Percentiles rank a stretch among this genome's conserved stretches.
Conservation (phyloP, 1,140 invertebrate genomes). For the Papilio polyxenes region DNA sequence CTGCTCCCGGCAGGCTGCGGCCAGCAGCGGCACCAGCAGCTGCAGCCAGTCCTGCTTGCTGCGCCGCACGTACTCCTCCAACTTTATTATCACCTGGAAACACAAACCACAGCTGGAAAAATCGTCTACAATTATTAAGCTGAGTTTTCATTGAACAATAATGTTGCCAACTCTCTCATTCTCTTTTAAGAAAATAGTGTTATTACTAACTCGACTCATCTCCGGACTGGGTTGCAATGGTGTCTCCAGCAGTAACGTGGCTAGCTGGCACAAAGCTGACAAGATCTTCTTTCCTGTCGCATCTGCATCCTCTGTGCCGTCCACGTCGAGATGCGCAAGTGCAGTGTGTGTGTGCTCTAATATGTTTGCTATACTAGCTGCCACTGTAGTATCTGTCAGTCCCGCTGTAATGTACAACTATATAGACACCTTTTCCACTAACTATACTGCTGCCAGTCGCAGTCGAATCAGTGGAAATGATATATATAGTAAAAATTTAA, state of each 20-base stretch:
- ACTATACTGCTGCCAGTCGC: no score
- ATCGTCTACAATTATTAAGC: not conserved
- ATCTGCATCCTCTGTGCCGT: constrained; percentile 51
- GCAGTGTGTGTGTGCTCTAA: constrained; percentile 49
- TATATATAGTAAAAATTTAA: constrained; percentile 29
- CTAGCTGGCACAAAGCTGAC: constrained; percentile 46
- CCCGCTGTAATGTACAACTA: constrained; percentile 45
- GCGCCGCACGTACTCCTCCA: constrained; percentile 58
- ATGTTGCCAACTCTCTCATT: no score
- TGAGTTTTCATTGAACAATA: no score
- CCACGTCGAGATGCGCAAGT: constrained; percentile 49
- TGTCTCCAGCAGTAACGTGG: constrained; percentile 49
- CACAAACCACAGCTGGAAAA: not conserved
- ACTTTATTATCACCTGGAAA: constrained; percentile 54
- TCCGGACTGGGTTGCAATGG: constrained; percentile 46
- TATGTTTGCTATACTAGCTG: constrained; percentile 52
- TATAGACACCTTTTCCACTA: not conserved
- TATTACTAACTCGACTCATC: constrained; percentile 51
- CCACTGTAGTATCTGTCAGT: constrained; percentile 45
- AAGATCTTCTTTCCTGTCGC: constrained; percentile 49
- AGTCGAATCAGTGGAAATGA: no score
- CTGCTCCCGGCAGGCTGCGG: constrained; percentile 50
- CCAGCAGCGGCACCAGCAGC: constrained; percentile 50
- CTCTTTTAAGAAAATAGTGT: no score
- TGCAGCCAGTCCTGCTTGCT: constrained; percentile 56